Base-by-base conservation (phyloP, 1,140 invertebrate species). In the Bradynema listronoti region DNA sequence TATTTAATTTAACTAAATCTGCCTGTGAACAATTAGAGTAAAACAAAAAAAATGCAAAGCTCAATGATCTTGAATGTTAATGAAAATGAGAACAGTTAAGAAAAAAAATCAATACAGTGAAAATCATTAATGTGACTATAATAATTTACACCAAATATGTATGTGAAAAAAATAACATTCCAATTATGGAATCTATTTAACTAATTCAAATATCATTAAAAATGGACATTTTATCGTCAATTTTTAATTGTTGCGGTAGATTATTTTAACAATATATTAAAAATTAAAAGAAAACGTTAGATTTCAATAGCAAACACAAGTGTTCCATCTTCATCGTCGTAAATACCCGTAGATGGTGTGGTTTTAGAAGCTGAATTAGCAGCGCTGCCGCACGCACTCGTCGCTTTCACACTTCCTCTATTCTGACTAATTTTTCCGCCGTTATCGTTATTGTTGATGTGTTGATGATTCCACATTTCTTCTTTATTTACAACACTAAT, bases 281-380 rank as follows among this genome's bases (percentile, higher is more conserved):
- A 11, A 39, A 39, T 39, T 11, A 19, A n/a, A n/a, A n/a, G n/a
- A n/a, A n/a, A n/a, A n/a, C n/a, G n/a, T 32, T 50, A 50, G 4
- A 50, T 50, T 50, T 50, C 47, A 50, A 50, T 50, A 50, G 47
- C 4, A 29, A 50, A 50, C n/a, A 50, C 47, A 19, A 50, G 27
- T 9, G 29, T 32, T 19, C 34, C 47, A 25, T 50, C 47, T 9
- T 19, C 27, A 50, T 50, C 16, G 3, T 43, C 42, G 19, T n/a
- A n/a, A 43, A 43, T 27, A 22, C 27, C 27, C 27, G 22, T 3
- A 22, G 42, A n/a, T n/a, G n/a, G n/a, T n/a, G n/a, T 4, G 22
- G 42, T 43, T 43, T 43, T 43, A 22, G 42, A 43, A 43, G 42
- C 22, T 43, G 22, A 27, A 27, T 9, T 9, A 22, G 42, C 6